Base-by-base conservation (phyloP, 1,140 invertebrate genomes). In the Drosophila pachea region DNA sequence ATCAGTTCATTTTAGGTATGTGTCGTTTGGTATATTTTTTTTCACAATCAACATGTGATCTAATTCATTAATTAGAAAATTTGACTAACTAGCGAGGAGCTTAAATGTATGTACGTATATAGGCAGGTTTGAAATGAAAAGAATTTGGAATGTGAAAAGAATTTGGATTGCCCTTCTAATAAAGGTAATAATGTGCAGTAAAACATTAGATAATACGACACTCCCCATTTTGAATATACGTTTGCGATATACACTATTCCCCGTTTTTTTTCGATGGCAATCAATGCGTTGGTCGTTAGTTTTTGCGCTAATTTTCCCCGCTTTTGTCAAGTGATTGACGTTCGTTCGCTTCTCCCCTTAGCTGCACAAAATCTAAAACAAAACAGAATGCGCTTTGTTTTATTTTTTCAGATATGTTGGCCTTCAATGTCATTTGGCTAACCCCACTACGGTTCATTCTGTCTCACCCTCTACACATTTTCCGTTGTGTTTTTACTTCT, bases 271-370 rank as follows among this genome's bases (percentile, higher is more conserved):
- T 63, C 42, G 54, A 45, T 36, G 47, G 56, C 55, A 45, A 48
- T 53, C 50, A 50, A 9, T 50, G 53, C 52, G 61, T 69, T 65
- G 65, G 70, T 64, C 47, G 53, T 64, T 63, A 38, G 64, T 16
- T 73, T 48, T 60, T 66, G 64, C 48, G 38, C 22, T 45, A 38
- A 66, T 35, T 68, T 43, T 76, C 54, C 49, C 64, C 58, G 48
- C 63, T 74, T 70, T 74, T 60, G 63, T 72, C 42, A 63, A 73
- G 65, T 83, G 78, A 83, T 83, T 84, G 78, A 83, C 79, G 54
- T 78, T 77, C 64, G 69, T 62, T 42, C 59, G 52, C 58, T 48
- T 52, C 48, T 16, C 48, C 43, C 55, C 40, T 11, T 32, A 33
- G 38, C 32, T 52, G n/a, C 16, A 60, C 58, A 62, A 71, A 73